Evolutionary conservation across 1,140 invertebrate genomes (phyloP).

Genomic region (Wiebesia pumilae): DNA sequence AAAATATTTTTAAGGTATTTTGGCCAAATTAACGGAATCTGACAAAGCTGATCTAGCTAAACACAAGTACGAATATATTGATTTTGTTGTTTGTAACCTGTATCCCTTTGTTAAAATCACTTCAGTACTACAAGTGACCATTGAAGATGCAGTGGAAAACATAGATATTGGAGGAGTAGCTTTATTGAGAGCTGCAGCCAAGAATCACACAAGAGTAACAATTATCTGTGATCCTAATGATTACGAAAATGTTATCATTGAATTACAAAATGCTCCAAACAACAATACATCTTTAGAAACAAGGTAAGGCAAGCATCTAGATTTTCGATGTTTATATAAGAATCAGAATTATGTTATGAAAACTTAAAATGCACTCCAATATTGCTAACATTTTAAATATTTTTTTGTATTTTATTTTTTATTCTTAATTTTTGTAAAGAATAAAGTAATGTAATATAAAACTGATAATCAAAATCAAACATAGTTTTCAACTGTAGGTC

Average conservation of each 20-base stretch:
- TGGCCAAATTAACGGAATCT: conserved; percentile 82
- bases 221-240: conserved; percentile 95
- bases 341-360: too few relatives aligned
- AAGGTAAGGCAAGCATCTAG: conserved; percentile 75
- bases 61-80: conserved; percentile 84
- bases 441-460: too few relatives aligned
- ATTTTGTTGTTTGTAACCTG: conserved; percentile 95
- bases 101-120: conserved; percentile 97
- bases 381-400: too few relatives aligned
- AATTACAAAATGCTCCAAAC: conserved; percentile 79
- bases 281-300: conserved; percentile 83
- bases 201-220: conserved; percentile 97
- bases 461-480: too few relatives aligned
- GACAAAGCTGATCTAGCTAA: conserved; percentile 88
- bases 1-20: conserved; percentile 75
- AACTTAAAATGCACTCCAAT: too few relatives aligned
- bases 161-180: conserved; percentile 98
- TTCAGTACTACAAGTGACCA: conserved; percentile 85
- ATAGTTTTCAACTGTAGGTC: too few relatives aligned
- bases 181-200: conserved; percentile 94
- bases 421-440: too few relatives aligned
- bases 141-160: conserved; percentile 96
- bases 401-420: too few relatives aligned
- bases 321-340: neutral
- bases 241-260: conserved; percentile 85